Conservation (phyloP, 2,888 invertebrate genomes). For the Meandrusa payeni region DNA sequence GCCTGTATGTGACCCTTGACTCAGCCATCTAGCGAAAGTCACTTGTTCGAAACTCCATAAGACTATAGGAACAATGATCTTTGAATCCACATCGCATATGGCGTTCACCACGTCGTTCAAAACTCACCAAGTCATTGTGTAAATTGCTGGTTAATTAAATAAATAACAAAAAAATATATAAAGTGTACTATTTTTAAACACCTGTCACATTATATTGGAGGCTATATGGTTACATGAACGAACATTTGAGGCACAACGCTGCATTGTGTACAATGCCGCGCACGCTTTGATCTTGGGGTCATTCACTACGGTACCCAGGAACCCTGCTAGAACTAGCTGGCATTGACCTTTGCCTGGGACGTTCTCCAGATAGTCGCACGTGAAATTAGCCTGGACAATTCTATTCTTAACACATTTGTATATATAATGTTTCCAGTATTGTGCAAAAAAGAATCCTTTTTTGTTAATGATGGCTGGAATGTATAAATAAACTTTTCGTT, state of each 20-base stretch:
- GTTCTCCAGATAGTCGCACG: slow-evolving; percentile 2
- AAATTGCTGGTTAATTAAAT: neutral
- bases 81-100: no score
- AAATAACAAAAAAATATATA: neutral
- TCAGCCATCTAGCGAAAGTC: no score
- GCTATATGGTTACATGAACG: slow-evolving; percentile 20
- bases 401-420: slow-evolving; percentile 1
- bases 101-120: no score
- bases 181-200: slow-evolving; percentile 2
- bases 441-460: no score
- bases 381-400: slow-evolving; percentile 1
- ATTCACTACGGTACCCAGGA: slow-evolving; percentile 41
- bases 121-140: no score
- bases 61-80: no score
- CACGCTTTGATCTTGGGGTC: slow-evolving; percentile 37
- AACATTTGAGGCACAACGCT: slow-evolving; percentile 18
- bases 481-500: no score
- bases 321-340: slow-evolving; percentile 35
- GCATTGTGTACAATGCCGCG: slow-evolving; percentile 22
- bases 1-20: no score
- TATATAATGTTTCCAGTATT: no score
- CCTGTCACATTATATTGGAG: slow-evolving; percentile 14
- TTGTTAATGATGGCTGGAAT: no score
- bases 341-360: slow-evolving; percentile 36
- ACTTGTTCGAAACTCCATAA: no score